Evolutionary conservation across 2,113 vertebrate genomes (phyloP).

Genomic region (Neogale vison): DNA sequence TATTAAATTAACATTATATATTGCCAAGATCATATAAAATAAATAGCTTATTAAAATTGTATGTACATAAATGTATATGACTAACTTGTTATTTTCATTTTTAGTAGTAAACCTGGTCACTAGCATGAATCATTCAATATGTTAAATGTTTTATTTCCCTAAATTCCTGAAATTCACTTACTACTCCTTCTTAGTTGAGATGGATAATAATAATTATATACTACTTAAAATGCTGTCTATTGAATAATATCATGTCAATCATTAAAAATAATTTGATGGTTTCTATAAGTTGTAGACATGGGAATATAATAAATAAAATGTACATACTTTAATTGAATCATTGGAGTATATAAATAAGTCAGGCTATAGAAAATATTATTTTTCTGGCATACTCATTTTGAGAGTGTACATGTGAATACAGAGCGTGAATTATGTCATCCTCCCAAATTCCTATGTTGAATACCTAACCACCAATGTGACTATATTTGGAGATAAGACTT

Average conservation of each 20-base stretch:
- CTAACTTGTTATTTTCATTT: background rate
- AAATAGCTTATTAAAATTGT: background rate
- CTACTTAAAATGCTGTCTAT: background rate
- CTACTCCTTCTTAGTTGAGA: background rate
- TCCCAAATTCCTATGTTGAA: background rate
- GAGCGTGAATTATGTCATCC: background rate
- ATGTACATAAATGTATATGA: background rate
- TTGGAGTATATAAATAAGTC: background rate
- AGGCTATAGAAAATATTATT: background rate
- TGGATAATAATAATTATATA: background rate
- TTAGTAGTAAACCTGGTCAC: background rate
- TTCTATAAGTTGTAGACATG: background rate
- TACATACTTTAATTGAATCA: background rate
- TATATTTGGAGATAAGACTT: background rate
- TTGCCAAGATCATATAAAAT: background rate
- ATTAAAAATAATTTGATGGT: background rate
- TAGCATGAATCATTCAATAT: background rate
- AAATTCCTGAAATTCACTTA: background rate
- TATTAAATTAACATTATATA: background rate
- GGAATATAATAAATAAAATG: background rate
- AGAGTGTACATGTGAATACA: background rate
- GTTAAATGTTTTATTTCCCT: background rate
- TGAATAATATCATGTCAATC: background rate
- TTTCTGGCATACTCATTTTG: background rate
- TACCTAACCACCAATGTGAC: background rate